Percentiles rank a stretch among this genome's conserved stretches.
phyloP scores from a whole-genome alignment of 2,888 invertebrate species.

The Xanthia togata region DNA sequence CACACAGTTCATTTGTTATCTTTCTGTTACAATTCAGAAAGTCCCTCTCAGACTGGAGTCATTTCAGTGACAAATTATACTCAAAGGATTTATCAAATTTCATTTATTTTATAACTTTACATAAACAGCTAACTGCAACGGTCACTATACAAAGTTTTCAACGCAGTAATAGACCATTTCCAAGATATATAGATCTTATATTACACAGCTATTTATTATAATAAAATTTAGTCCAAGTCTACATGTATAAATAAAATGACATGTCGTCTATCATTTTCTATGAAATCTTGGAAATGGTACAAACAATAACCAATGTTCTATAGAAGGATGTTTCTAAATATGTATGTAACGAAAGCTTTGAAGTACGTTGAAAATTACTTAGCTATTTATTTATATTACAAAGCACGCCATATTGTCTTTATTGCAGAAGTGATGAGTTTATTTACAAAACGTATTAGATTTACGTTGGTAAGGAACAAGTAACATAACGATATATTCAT shows the following conservation, averaged over 20 bases:
- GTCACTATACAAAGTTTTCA: constrained; percentile 71
- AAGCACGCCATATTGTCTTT: constrained; percentile 88
- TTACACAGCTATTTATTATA: constrained; percentile 36
- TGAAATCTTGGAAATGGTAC: constrained; percentile 55
- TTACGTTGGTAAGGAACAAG: constrained; percentile 37
- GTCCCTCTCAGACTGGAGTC: constrained; percentile 24
- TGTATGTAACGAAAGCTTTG: constrained; percentile 53
- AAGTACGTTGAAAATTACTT: constrained; percentile 62
- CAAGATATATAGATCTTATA: constrained; percentile 62
- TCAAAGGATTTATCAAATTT: constrained; percentile 74
- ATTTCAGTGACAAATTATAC: constrained; percentile 59
- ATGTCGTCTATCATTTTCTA: constrained; percentile 31
- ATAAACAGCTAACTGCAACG: constrained; percentile 85
- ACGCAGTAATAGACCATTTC: constrained; percentile 62
- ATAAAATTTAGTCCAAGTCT: constrained; percentile 25
- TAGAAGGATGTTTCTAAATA: constrained; percentile 36
- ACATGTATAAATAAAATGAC: constrained; percentile 43
- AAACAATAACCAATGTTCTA: constrained; percentile 56
- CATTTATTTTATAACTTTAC: constrained; percentile 84
- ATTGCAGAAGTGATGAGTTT: constrained; percentile 73
- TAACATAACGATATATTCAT: constrained; percentile 34
- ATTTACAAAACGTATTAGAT: constrained; percentile 61
- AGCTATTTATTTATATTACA: constrained; percentile 78
- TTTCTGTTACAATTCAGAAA: constrained; percentile 50
- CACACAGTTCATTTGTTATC: constrained; percentile 48